Base-by-base conservation (phyloP, 2,113 vertebrate species). In the Pelvicachromis taeniatus region DNA sequence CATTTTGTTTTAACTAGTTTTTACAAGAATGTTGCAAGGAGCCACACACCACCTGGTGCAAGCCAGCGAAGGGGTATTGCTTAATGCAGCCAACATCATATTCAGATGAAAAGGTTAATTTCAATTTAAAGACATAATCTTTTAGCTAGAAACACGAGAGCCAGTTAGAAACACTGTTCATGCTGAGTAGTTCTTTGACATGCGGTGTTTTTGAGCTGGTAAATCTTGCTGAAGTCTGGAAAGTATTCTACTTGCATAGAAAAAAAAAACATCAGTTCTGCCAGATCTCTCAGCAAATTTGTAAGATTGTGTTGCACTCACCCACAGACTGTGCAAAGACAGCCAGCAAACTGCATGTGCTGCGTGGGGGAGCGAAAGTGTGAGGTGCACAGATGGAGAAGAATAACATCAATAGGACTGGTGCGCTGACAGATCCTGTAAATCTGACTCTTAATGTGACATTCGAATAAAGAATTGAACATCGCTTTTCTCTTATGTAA, bases 291-390 rank as follows among this genome's bases (percentile, higher is more conserved):
- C 35, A 83, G 85, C 65, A 87, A 86, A 86, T 87, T 84, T 83
- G 40, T n/a, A 48, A 86, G 89, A 86, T 63, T 68, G 82, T 85
- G 83, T 87, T 82, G 77, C 81, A 89, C 85, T 86, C 79, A 61
- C 81, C 89, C 80, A 29, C 90, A 88, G 83, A 83, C 77, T 29
- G 23, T 65, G 82, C 78, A 55, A 63, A 87, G 63, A 23, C 42
- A 33, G 40, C 63, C 85, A 33, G 33, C 77, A 81, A 80, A 89
- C 56, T 86, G 17, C 82, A 65, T 86, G 33, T 79, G 35, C 5
- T 26, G 35, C 26, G 45, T 61, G 35, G 40, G 56, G 19, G 50
- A 55, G 63, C 63, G 10, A 50, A 77, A 75, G 81, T 83, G 77
- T 45, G 87, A 83, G 55, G 58, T 82, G 68, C 26, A 75, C 68